Evolutionary conservation across 2,797 vertebrate species (phyloP).

Genomic region (Antennarius maculatus): DNA sequence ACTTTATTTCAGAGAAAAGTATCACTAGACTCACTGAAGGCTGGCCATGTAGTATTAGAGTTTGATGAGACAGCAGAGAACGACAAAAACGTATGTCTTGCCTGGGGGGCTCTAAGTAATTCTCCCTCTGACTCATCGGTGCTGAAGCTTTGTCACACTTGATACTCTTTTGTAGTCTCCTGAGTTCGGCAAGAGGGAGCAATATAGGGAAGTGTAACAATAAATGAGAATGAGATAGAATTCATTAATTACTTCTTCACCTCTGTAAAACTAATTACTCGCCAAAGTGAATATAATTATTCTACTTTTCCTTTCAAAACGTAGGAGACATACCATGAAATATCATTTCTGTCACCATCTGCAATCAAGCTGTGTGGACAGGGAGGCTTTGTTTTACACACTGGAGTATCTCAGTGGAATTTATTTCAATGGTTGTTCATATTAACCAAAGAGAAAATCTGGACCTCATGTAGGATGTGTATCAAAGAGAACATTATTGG

Average conservation of each 20-base stretch:
- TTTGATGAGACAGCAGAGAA: constrained; percentile 71
- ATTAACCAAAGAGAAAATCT: constrained; percentile 63
- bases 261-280: constrained; percentile 76
- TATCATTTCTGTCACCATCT: constrained; percentile 71
- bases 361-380: constrained; percentile 58
- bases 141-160: constrained; percentile 70
- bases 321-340: constrained; percentile 75
- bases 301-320: constrained; percentile 70
- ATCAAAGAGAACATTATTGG: constrained; percentile 38
- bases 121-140: constrained; percentile 65
- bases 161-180: constrained; percentile 63
- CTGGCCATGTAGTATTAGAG: constrained; percentile 51
- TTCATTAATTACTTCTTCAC: constrained; percentile 77
- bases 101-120: constrained; percentile 63
- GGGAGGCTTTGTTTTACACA: constrained; percentile 68
- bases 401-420: constrained; percentile 70
- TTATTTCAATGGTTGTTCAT: constrained; percentile 74
- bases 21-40: constrained; percentile 45
- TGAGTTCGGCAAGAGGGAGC: constrained; percentile 63
- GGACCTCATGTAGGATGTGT: constrained; percentile 29
- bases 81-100: constrained; percentile 63
- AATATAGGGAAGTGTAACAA: constrained; percentile 65
- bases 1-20: constrained; percentile 51
- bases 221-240: constrained; percentile 71
- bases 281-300: constrained; percentile 77